Evolutionary conservation across 2,888 invertebrate genomes (phyloP).

Genomic region (Actias luna): DNA sequence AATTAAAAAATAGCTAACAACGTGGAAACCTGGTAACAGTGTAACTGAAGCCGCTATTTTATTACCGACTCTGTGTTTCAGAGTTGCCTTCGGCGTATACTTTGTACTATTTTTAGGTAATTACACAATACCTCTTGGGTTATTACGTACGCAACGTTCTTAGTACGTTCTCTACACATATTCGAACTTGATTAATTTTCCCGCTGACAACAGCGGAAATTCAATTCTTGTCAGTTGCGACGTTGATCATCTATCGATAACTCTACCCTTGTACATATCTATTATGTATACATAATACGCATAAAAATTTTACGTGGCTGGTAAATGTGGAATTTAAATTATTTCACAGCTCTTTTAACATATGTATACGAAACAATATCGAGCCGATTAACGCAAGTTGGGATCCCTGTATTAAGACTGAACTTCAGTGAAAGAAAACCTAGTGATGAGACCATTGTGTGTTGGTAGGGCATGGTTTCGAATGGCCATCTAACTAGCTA

Average conservation of each 20-base stretch:
- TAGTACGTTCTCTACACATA: constrained; percentile 5
- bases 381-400: too few species aligned
- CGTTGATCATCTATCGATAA: constrained; percentile 28
- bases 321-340: too few species aligned
- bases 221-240: constrained; percentile 36
- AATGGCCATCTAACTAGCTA: too few species aligned
- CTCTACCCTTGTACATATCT: neutral
- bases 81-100: neutral
- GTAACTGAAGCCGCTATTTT: neutral
- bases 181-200: constrained; percentile 31
- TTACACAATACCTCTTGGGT: neutral
- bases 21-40: neutral
- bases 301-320: too few species aligned
- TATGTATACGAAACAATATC: too few species aligned
- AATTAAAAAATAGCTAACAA: neutral
- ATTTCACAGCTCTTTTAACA: too few species aligned
- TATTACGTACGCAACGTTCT: neutral
- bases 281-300: neutral
- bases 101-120: neutral
- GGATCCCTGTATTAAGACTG: too few species aligned
- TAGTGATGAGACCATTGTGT: too few species aligned
- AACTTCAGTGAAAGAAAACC: too few species aligned
- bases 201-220: constrained; percentile 31
- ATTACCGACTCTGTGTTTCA: neutral
- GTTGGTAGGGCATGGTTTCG: too few species aligned